Conservation (phyloP, 2,888 invertebrate species). For the Trachelus stipa region DNA sequence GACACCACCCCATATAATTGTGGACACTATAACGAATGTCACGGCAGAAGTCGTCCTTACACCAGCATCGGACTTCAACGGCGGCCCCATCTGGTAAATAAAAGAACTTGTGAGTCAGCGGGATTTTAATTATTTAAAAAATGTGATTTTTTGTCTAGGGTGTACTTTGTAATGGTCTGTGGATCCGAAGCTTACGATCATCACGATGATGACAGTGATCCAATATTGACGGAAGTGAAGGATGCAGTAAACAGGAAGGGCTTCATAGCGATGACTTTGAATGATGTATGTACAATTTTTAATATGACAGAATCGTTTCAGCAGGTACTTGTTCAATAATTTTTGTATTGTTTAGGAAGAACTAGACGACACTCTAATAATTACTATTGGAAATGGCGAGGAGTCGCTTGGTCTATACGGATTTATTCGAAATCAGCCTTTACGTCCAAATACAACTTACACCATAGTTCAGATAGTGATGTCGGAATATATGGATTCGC, state of each 20-base stretch:
- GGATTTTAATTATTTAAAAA: not conserved
- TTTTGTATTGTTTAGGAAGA: slow-evolving; percentile 27
- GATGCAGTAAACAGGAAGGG: slow-evolving; percentile 15
- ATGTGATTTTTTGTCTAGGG: slow-evolving; percentile 11
- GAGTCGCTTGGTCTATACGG: slow-evolving; percentile 36
- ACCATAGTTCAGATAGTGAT: slow-evolving; percentile 31
- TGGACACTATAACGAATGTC: slow-evolving; percentile 22
- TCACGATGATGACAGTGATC: slow-evolving; percentile 6
- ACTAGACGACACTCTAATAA: slow-evolving; percentile 29
- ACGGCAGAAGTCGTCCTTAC: slow-evolving; percentile 22
- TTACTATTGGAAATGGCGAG: slow-evolving; percentile 35
- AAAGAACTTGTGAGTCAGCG: not conserved
- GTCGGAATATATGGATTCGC: slow-evolving; percentile 32
- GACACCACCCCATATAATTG: slow-evolving; percentile 15
- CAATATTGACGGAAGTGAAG: slow-evolving; percentile 27
- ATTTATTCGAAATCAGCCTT: slow-evolving; percentile 33
- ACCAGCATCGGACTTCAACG: slow-evolving; percentile 8
- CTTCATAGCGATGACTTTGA: slow-evolving; percentile 29
- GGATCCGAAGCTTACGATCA: not conserved
- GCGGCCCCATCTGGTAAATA: slow-evolving; percentile 24
- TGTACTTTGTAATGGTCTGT: slow-evolving; percentile 29
- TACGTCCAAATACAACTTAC: slow-evolving; percentile 31
- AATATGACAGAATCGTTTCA: not conserved
- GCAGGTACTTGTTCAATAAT: slow-evolving; percentile 18
- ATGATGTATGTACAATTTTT: slow-evolving; percentile 23